Base-by-base conservation (phyloP, 2,797 vertebrate genomes). In the Hemibagrus guttatus region DNA sequence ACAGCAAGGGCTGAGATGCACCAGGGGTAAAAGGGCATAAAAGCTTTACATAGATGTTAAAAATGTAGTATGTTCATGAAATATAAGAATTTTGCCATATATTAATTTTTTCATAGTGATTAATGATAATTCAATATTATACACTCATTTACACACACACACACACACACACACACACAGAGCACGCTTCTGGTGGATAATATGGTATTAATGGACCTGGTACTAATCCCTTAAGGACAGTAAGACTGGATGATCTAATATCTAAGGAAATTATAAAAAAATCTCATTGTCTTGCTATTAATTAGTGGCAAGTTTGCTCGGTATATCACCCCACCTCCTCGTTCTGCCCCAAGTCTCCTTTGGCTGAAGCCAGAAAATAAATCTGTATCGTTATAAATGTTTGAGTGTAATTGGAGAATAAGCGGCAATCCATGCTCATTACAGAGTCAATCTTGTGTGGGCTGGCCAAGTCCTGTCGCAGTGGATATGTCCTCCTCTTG, bases 301-400 rank as follows among this genome's bases (percentile, higher is more conserved):
- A 85, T 85, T 56, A 69, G 87, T 59, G 26, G 16, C 4, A 71
- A 9, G 46, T 68, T 85, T 76, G 79, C 86, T 58, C 54, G 19
- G 7, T 35, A 63, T 76, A n/a, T 68, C 87, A 90, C 83, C 87
- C 87, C 82, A 76, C 21, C 82, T 87, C 14, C 72, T 35, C n/a
- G 76, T 81, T 78, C 84, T 82, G 72, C 90, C 86, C 90, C 56
- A 80, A 90, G 86, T 42, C 68, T 52, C 81, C 59, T 86, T 61
- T 52, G 42, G 58, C 81, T 85, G 86, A 52, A 78, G 58, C 59
- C n/a, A 63, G 16, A 79, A 89, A 84, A 90, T 85, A 19, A 75
- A 79, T n/a, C n/a, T n/a, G n/a, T 35, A n/a, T 87, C 86, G 86
- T 92, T 72, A 90, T 89, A 83, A 88, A 87, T 86, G 90, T 93